phyloP scores from a whole-genome alignment of 1,140 invertebrate species.

The Ostrea denselamellosa region DNA sequence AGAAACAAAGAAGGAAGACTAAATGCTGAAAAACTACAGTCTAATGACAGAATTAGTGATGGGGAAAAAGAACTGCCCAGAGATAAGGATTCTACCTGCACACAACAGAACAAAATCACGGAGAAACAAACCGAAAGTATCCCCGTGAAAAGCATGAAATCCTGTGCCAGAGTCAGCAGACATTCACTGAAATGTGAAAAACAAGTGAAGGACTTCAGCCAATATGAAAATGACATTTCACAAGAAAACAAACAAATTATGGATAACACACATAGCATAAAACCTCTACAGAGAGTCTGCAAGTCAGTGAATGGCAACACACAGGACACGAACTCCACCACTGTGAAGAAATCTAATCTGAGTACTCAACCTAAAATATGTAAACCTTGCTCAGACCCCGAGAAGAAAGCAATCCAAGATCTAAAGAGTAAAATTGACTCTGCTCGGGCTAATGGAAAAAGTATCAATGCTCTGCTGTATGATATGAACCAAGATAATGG shows the following conservation, averaged over 20 bases:
- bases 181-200: neutral
- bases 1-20: neutral
- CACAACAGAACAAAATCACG: neutral
- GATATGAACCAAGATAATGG: neutral
- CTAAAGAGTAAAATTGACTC: slow-evolving; percentile 7
- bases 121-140: neutral
- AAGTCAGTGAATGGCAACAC: neutral
- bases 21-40: neutral
- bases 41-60: neutral
- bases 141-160: neutral
- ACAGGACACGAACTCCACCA: neutral
- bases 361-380: neutral
- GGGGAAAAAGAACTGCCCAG: neutral
- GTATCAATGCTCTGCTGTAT: slow-evolving; percentile 25
- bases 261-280: neutral
- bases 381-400: slow-evolving; percentile 10
- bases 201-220: neutral
- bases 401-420: neutral
- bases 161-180: neutral
- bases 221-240: neutral
- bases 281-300: neutral
- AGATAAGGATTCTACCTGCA: neutral
- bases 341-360: neutral
- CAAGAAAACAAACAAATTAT: neutral
- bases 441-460: neutral